Evolutionary conservation across 2,797 vertebrate species (phyloP).

Genomic region (Bradypodion pumilum): DNA sequence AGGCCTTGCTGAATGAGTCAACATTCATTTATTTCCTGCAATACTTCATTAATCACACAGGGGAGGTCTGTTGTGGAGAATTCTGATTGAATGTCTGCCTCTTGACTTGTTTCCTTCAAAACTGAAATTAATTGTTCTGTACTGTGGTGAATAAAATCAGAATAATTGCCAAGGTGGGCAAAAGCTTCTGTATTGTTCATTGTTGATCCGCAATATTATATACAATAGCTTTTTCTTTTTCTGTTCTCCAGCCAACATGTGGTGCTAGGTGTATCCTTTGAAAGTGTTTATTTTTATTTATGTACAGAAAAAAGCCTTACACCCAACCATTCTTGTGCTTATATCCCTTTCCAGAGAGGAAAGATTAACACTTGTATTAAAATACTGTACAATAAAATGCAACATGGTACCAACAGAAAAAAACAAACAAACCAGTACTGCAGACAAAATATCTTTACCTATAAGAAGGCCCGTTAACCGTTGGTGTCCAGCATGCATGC

Average conservation of each 20-base stretch:
- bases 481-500: no score
- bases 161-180: neutral
- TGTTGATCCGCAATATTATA: neutral
- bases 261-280: conserved; percentile 14
- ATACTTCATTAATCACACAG: conserved; percentile 48
- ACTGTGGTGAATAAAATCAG: neutral
- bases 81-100: conserved; percentile 37
- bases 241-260: neutral
- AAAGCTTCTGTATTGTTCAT: neutral
- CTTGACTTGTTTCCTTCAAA: conserved; percentile 31
- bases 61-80: conserved; percentile 38
- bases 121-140: conserved; percentile 31
- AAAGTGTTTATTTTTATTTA: neutral
- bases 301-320: neutral
- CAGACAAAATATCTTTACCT: neutral
- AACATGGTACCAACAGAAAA: neutral
- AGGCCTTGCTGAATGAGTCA: conserved; percentile 26
- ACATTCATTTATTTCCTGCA: conserved; percentile 47
- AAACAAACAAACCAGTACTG: neutral
- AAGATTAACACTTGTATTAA: neutral
- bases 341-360: neutral
- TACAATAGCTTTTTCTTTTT: neutral
- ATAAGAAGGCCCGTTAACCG: no score
- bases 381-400: neutral
- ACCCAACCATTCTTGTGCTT: neutral